phyloP scores from a whole-genome alignment of 2,113 vertebrate species.

The Anolis carolinensis region DNA sequence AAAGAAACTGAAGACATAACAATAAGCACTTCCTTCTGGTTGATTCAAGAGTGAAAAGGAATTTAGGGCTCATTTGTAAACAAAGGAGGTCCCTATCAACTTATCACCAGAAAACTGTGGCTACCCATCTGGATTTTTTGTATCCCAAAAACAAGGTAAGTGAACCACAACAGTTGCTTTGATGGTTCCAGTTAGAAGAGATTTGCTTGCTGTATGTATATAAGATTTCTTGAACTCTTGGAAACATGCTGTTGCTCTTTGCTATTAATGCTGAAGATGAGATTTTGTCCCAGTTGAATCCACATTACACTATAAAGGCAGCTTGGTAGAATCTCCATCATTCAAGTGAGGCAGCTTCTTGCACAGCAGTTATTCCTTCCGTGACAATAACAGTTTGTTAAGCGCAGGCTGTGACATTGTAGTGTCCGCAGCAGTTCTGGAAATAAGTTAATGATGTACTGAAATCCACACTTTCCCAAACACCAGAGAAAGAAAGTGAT shows the following conservation, averaged over 20 bases:
- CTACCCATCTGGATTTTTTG: neutral
- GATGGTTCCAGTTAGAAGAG: neutral
- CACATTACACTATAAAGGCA: neutral
- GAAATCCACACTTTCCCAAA: conserved; percentile 39
- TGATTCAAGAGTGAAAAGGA: neutral
- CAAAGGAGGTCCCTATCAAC: neutral
- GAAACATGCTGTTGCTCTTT: neutral
- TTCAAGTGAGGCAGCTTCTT: neutral
- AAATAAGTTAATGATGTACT: neutral
- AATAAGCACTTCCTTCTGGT: neutral
- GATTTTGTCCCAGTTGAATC: neutral
- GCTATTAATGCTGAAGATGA: neutral
- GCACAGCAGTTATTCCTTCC: neutral
- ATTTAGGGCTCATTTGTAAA: neutral
- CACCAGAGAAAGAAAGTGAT: conserved; percentile 32
- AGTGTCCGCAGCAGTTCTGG: conserved; percentile 65
- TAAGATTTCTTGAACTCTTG: neutral
- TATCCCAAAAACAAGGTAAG: neutral
- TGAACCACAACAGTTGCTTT: neutral
- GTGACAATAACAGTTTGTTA: neutral
- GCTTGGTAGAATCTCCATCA: neutral
- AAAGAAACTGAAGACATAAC: neutral
- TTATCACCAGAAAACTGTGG: neutral
- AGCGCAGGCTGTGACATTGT: conserved; percentile 60
- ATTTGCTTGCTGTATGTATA: neutral